Evolutionary conservation across 1,140 invertebrate species (phyloP).

Genomic region (Pseudoatta argentina): DNA sequence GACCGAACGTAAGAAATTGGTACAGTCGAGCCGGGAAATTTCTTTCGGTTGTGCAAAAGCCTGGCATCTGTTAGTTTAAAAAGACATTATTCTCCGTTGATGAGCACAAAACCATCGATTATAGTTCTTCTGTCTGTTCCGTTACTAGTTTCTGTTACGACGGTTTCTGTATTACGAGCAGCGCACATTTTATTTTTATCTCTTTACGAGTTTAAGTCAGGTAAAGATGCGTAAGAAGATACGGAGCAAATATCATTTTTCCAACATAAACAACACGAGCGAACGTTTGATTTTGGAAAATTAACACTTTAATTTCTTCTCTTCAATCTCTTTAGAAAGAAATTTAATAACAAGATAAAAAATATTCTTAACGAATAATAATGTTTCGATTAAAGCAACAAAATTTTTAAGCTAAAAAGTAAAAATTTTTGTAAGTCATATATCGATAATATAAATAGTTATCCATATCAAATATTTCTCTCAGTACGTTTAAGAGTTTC

Average conservation of each 20-base stretch:
- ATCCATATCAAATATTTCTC: too few relatives aligned
- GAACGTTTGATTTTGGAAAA: neutral
- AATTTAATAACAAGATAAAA: too few relatives aligned
- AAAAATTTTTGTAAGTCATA: too few relatives aligned
- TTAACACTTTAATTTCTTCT: constrained; percentile 2
- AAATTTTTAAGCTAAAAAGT: too few relatives aligned
- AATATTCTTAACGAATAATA: too few relatives aligned
- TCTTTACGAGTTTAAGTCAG: constrained; percentile 41
- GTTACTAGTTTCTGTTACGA: constrained; percentile 26
- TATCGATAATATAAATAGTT: too few relatives aligned
- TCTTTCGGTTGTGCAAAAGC: neutral
- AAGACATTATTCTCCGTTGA: neutral
- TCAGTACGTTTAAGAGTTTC: too few relatives aligned
- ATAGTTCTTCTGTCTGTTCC: neutral
- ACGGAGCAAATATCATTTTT: constrained; percentile 11
- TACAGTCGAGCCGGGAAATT: constrained; percentile 26
- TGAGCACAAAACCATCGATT: constrained; percentile 12
- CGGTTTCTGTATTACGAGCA: constrained; percentile 15
- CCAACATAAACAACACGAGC: neutral
- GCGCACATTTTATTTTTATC: constrained; percentile 30
- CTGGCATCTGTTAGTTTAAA: neutral
- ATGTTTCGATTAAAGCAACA: too few relatives aligned
- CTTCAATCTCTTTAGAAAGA: neutral
- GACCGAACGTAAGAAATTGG: constrained; percentile 26
- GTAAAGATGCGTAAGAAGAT: neutral